Percentiles rank a stretch among this genome's conserved stretches.
Conservation (phyloP, 2,113 vertebrate species). For the Tautogolabrus adspersus region DNA sequence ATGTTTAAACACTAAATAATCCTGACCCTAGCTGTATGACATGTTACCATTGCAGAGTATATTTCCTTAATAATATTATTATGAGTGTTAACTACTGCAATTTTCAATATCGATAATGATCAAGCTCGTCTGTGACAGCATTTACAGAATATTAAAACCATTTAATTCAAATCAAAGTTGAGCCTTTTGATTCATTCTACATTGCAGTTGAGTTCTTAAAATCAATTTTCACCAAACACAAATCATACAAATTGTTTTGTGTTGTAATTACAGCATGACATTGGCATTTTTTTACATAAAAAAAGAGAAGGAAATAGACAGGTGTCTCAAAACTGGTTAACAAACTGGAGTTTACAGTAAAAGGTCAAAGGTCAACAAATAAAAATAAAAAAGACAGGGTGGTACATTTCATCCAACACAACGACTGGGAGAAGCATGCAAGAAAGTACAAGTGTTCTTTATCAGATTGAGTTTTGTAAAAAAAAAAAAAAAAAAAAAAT, state of each 20-base stretch:
- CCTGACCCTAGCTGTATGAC: too few relatives aligned
- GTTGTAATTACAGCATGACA: constrained; percentile 40
- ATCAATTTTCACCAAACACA: constrained; percentile 44
- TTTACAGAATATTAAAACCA: too few relatives aligned
- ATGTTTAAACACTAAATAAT: too few relatives aligned
- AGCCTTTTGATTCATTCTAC: constrained; percentile 48
- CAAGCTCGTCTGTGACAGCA: too few relatives aligned
- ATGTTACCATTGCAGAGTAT: too few relatives aligned
- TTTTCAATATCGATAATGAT: too few relatives aligned
- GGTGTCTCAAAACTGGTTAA: constrained; percentile 22
- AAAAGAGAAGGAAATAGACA: constrained; percentile 9
- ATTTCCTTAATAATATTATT: too few relatives aligned
- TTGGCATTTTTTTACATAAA: background rate
- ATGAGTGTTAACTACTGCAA: too few relatives aligned
- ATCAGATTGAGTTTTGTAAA: background rate
- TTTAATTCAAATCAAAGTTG: constrained; percentile 26
- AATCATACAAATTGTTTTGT: constrained; percentile 49
- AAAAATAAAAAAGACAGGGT: background rate
- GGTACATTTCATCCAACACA: constrained; percentile 20
- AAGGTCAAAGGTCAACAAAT: background rate
- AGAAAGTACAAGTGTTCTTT: background rate
- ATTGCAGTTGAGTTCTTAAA: constrained; percentile 7
- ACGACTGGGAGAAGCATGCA: constrained; percentile 47
- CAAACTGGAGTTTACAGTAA: constrained; percentile 42
- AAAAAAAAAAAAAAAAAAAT: constrained; percentile 16